These are phyloP conservation scores for Drosophila truncata DNA, from an alignment of 1,140 invertebrate genomes.

Conservation along the genomic window DNA sequence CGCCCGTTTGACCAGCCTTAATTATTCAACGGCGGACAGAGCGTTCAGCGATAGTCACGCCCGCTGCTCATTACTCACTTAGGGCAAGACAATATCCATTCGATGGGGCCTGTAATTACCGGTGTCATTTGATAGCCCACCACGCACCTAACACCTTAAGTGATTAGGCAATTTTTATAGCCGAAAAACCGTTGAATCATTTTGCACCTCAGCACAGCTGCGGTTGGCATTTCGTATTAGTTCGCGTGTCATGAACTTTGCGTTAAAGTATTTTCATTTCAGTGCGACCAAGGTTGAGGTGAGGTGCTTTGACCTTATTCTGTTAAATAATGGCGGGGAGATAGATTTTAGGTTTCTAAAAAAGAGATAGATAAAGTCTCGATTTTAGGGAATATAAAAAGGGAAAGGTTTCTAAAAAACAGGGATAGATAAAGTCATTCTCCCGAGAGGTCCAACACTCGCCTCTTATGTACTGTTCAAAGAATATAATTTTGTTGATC, in stretches of 20 bases:
- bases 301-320: slow-evolving; percentile 23
- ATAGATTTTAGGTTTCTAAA: neutral
- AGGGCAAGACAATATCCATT: slow-evolving; percentile 40
- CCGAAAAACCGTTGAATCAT: slow-evolving; percentile 57
- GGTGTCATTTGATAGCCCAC: slow-evolving; percentile 54
- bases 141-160: slow-evolving; percentile 43
- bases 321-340: slow-evolving; percentile 8
- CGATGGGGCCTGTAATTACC: slow-evolving; percentile 46
- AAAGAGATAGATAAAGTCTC: too few species aligned
- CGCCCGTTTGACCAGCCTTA: slow-evolving; percentile 12
- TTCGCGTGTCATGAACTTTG: slow-evolving; percentile 54
- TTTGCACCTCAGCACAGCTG: slow-evolving; percentile 53
- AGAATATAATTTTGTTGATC: too few species aligned
- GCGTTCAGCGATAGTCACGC: slow-evolving; percentile 29
- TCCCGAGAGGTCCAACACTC: too few species aligned
- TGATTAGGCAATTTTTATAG: slow-evolving; percentile 66
- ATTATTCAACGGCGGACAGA: slow-evolving; percentile 24
- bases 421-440: too few species aligned
- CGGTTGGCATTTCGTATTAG: slow-evolving; percentile 33
- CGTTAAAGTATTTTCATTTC: slow-evolving; percentile 25
- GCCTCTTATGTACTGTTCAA: too few species aligned
- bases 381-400: neutral
- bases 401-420: too few species aligned
- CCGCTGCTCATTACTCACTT: slow-evolving; percentile 36
- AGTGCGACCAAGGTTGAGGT: slow-evolving; percentile 26